These are phyloP conservation scores for Caerostris extrusa DNA, from an alignment of 1,140 invertebrate species.

Conservation along the genomic window DNA sequence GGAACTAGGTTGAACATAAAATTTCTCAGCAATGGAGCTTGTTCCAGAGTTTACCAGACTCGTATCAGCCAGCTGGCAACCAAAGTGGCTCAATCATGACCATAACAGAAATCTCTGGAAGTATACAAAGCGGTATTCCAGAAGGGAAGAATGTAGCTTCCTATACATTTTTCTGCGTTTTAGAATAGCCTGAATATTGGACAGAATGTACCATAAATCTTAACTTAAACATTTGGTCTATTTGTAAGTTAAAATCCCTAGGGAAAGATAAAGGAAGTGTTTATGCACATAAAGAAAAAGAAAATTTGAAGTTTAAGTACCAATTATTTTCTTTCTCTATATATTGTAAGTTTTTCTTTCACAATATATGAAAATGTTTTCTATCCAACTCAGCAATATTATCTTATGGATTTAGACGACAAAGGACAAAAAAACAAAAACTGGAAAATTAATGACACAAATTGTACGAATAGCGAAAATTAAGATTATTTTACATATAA, in stretches of 20 bases:
- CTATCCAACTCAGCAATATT: too few relatives aligned
- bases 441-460: too few relatives aligned
- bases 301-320: background rate
- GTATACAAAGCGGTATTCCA: background rate
- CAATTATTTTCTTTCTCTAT: too few relatives aligned
- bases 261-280: background rate
- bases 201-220: background rate
- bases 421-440: too few relatives aligned
- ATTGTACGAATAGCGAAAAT: too few relatives aligned
- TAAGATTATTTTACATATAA: too few relatives aligned
- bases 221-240: background rate
- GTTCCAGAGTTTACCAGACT: constrained; percentile 12
- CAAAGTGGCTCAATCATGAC: background rate
- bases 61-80: constrained; percentile 25
- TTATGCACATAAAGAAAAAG: background rate
- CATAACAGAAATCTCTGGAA: constrained; percentile 18
- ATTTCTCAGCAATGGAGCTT: background rate
- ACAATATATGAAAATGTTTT: too few relatives aligned
- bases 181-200: background rate
- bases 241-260: background rate
- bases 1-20: background rate
- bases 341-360: too few relatives aligned
- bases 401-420: too few relatives aligned
- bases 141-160: background rate
- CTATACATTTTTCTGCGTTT: background rate